Evolutionary conservation across 2,113 vertebrate species (phyloP), one percentile per base, ranked within the genome.

Genomic region (Actenoides lindsayi): DNA sequence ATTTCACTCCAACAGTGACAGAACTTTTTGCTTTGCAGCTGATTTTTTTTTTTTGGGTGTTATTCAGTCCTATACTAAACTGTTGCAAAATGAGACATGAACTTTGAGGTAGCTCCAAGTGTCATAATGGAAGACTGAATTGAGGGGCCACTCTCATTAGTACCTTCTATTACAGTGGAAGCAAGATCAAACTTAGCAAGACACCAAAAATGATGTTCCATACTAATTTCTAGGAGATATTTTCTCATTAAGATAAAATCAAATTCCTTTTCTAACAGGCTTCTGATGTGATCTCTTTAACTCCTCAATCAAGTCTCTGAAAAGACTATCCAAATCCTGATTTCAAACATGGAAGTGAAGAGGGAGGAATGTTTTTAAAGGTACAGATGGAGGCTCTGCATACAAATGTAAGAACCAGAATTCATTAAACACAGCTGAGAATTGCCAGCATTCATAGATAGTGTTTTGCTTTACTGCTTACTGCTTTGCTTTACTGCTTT

Each of bases 221-320:
- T 42, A 33, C 31, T 57, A 86, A 81, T 64, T 90, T 94, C 69
- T n/a, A 75, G 48, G 33, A 91, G 50, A 17, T 75, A 35, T 74
- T 78, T 82, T 80, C 77, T 89, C 48, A 73, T 93, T 90, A 89
- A 76, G 91, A 87, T 44, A 79, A 83, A 86, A 81, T 59, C 9
- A 67, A 56, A 62, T 68, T 93, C 24, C 2, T 87, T 65, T 81
- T 81, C 37, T 70, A 82, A 44, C 13, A 84, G 17, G 33, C 11
- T 94, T 59, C 35, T 41, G 51, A 59, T 64, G 41, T 13, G 27
- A 90, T 69, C 60, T 75, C 51, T 75, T 51, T 56, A 50, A 93
- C 83, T 90, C 33, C n/a, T 86, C 57, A 53, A 41, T 53, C 30
- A 78, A 53, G 28, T 73, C 42, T 68, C 4, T 0, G 10, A 67